Base-by-base conservation (phyloP, 1,140 invertebrate genomes). In the Bombus ignitus region DNA sequence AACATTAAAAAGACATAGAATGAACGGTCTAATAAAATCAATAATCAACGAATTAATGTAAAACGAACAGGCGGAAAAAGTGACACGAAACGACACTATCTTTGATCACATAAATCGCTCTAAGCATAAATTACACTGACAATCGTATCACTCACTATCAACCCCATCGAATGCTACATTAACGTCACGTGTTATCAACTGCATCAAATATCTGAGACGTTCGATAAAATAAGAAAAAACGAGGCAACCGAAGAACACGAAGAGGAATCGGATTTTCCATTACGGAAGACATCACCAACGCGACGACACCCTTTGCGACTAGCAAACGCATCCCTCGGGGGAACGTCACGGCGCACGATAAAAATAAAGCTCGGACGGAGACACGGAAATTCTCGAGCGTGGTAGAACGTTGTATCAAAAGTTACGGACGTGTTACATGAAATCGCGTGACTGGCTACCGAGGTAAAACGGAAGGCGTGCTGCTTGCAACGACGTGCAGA, bases 401-500 rank as follows among this genome's bases (percentile, higher is more conserved):
- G 65, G 35, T 37, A 47, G 72, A 65, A 70, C 42, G 83, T 85
- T 72, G 32, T 57, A 42, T 66, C 35, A 78, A 80, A 87, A 92
- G 81, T 87, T 78, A 71, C 72, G 22, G 72, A 82, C 70, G 81
- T 68, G 73, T 71, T 72, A 85, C 72, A 81, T 62, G 75, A 90
- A 86, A 91, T 90, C 85, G 90, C 89, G 85, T 83, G 83, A 91
- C 66, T 73, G 66, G 74, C 82, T 59, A 57, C 57, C 42, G 68
- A 65, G 82, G 77, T 86, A 62, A 90, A 79, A 68, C 68, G 79
- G 83, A 90, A 87, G 88, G 87, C 84, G 86, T 85, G 86, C 84
- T 84, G 77, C 75, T 70, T 86, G 78, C 70, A 85, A 78, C 83
- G 86, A 88, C 87, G 85, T 91, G 89, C 90, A 93, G 91, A 91